A percentile compares a stretch with the other conserved stretches of the same genome.
These are phyloP conservation scores for Ceramica pisi DNA, from an alignment of 2,888 invertebrate species.

Conservation along the genomic window DNA sequence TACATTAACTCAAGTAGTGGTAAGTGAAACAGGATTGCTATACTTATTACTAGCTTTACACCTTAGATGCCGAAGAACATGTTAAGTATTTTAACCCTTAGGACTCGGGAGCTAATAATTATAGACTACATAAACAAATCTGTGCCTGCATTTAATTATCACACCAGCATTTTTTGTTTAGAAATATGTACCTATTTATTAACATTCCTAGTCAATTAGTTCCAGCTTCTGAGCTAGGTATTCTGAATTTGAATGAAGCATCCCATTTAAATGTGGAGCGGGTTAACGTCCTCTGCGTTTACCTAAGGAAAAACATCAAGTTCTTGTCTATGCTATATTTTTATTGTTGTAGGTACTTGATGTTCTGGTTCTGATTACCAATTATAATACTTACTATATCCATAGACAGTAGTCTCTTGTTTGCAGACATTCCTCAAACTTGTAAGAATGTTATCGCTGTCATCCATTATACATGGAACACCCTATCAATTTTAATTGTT, in stretches of 20 bases:
- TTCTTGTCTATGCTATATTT: slow-evolving; percentile 35
- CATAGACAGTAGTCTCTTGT: slow-evolving; percentile 18
- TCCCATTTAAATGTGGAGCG: slow-evolving; percentile 31
- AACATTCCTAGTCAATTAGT: slow-evolving; percentile 31
- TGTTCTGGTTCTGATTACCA: slow-evolving; percentile 31
- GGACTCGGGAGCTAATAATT: slow-evolving; percentile 31
- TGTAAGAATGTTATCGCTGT: slow-evolving; percentile 24
- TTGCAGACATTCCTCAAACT: slow-evolving; percentile 15
- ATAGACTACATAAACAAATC: not conserved
- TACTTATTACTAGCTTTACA: slow-evolving; percentile 67
- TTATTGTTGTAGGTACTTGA: slow-evolving; percentile 11
- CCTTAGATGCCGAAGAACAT: slow-evolving; percentile 70
- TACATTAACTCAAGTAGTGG: slow-evolving; percentile 75
- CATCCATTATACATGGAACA: slow-evolving; percentile 2
- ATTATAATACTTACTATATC: slow-evolving; percentile 11
- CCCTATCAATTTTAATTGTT: slow-evolving; percentile 34
- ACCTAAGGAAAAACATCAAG: slow-evolving; percentile 32
- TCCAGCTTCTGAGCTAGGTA: slow-evolving; percentile 37
- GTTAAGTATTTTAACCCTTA: slow-evolving; percentile 71
- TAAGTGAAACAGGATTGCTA: slow-evolving; percentile 79
- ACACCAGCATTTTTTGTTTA: not conserved
- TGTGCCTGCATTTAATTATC: not conserved
- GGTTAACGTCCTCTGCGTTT: slow-evolving; percentile 38
- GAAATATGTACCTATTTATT: not conserved
- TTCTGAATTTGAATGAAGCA: slow-evolving; percentile 40